Evolutionary conservation across 2,113 vertebrate genomes (phyloP).

Genomic region (Pithys albifrons): DNA sequence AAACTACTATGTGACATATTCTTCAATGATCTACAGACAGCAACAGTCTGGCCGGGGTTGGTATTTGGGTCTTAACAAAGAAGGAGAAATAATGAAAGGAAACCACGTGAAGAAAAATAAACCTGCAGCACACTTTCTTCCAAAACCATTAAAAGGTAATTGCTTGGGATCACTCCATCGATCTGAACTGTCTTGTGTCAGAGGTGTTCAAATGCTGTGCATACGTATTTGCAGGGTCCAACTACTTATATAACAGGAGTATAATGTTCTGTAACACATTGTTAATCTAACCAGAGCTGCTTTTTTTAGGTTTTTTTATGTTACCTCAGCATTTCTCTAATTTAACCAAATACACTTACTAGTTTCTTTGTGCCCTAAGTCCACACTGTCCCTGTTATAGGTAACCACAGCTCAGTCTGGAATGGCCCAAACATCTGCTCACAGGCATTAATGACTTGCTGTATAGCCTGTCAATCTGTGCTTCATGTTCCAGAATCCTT

Average conservation of each 20-base stretch:
- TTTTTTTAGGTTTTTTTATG: background rate
- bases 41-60: constrained; percentile 97
- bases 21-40: constrained; percentile 98
- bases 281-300: background rate
- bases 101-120: constrained; percentile 99
- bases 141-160: constrained; percentile 98
- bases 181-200: background rate
- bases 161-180: background rate
- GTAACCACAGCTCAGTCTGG: background rate
- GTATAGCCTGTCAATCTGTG: background rate
- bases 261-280: background rate
- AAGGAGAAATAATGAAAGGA: constrained; percentile 99
- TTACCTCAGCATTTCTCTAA: background rate
- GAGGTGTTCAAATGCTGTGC: background rate
- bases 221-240: background rate
- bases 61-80: constrained; percentile 99
- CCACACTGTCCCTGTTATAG: background rate
- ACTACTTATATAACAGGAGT: background rate
- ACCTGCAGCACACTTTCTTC: constrained; percentile 97
- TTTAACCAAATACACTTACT: background rate
- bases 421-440: background rate
- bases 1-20: constrained; percentile 99
- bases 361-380: background rate
- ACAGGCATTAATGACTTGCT: background rate
- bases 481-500: background rate